Conservation (phyloP, 92 coral and sea anemone genomes). For the Actinernus sp. region DNA sequence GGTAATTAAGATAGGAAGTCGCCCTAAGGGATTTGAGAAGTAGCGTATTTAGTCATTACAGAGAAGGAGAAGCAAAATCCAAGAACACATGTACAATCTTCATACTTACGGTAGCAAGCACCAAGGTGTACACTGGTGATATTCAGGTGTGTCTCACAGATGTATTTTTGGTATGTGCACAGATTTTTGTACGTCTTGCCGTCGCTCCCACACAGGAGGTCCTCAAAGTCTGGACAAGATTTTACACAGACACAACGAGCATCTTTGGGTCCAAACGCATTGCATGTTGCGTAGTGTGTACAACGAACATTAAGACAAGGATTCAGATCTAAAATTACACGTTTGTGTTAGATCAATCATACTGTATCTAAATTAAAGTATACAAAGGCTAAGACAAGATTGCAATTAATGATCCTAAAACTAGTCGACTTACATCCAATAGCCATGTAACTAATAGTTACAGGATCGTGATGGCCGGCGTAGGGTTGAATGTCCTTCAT, state of each 20-base stretch:
- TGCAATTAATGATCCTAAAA: too few relatives aligned
- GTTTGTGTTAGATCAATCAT: too few relatives aligned
- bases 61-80: too few relatives aligned
- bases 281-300: slow-evolving; percentile 39
- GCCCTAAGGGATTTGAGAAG: too few relatives aligned
- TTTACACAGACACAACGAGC: slow-evolving; percentile 57
- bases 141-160: slow-evolving; percentile 50
- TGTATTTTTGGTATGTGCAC: slow-evolving; percentile 49
- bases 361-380: too few relatives aligned
- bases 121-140: slow-evolving; percentile 55
- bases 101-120: slow-evolving; percentile 50
- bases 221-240: slow-evolving; percentile 45
- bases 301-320: slow-evolving; percentile 63
- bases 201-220: slow-evolving; percentile 54
- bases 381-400: too few relatives aligned
- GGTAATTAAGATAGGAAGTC: too few relatives aligned
- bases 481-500: slow-evolving; percentile 80
- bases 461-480: slow-evolving; percentile 71
- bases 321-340: slow-evolving; percentile 72
- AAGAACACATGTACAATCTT: too few relatives aligned
- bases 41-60: too few relatives aligned
- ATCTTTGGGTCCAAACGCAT: slow-evolving; percentile 42
- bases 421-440: slow-evolving; percentile 76
- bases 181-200: slow-evolving; percentile 59
- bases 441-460: slow-evolving; percentile 65